Evolutionary conservation across 2,113 vertebrate species (phyloP).

Genomic region (Oreocharis arfaki): DNA sequence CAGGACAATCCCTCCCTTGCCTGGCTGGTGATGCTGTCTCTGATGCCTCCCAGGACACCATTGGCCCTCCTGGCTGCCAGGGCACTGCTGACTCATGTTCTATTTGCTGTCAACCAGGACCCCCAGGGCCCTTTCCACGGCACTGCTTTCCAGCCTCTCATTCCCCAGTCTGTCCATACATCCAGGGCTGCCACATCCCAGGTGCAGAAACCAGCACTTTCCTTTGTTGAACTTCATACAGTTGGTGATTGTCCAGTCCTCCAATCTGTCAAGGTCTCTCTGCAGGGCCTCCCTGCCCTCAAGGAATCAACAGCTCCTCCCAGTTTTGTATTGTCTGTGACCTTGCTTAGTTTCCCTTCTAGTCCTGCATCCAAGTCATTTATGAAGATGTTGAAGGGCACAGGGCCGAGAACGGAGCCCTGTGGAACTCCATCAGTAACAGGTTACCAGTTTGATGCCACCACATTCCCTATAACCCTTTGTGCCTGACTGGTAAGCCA

Average conservation of each 20-base stretch:
- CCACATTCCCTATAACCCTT: background rate
- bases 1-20: background rate
- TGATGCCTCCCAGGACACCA: accelerated
- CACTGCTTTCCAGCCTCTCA: background rate
- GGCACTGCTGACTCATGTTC: background rate
- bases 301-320: background rate
- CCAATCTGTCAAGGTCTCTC: background rate
- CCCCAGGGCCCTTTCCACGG: background rate
- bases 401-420: background rate
- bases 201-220: background rate
- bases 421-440: background rate
- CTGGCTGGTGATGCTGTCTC: background rate
- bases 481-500: background rate
- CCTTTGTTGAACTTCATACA: background rate
- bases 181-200: background rate
- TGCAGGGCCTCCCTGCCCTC: background rate
- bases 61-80: background rate
- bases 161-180: background rate
- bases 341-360: background rate
- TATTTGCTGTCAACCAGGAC: background rate
- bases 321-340: background rate
- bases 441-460: background rate
- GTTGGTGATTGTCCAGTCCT: background rate
- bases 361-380: background rate
- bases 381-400: background rate